Base-by-base conservation (phyloP, 2,113 vertebrate species). In the Pan paniscus region DNA sequence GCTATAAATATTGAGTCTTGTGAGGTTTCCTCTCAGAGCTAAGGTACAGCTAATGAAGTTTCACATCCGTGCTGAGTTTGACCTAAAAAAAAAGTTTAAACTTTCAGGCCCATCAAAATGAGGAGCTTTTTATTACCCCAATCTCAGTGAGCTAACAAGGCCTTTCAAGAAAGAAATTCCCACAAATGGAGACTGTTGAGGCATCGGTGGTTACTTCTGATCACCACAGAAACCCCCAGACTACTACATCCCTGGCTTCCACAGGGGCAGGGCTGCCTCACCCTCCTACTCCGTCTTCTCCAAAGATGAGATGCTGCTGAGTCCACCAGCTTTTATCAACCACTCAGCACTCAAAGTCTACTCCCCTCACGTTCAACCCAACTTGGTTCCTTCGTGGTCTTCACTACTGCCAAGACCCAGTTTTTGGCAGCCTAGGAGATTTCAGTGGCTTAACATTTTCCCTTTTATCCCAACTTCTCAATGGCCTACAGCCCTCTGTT, bases 1-100 rank as follows among this genome's bases (percentile, higher is more conserved):
- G 30, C 93, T 90, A 14, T 94, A 90, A 89, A 92, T 94, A 79
- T 43, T 40, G 88, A 93, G 20, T 94, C 93, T 68, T 67, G 2
- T 0, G 40, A 79, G 84, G 48, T 30, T 87, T 94, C 55, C 35
- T 79, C 88, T 92, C 84, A 92, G 84, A 80, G 61, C 13, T 50
- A 40, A 95, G 38, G 88, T 16, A 30, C 30, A 90, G 50, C 43
- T 83, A 94, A 92, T 72, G 80, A 95, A 86, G 50, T 50, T 80
- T 95, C 61, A n/a, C 13, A 13, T 30, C 50, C 61, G 38, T n/a
- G 30, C 89, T 93, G 61, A 67, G 46, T 89, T 78, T 90, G 88
- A 68, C 84, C 80, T 83, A 6, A 90, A 89, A 96, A 57, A 87
- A 76, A 50, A 89, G 13, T 76, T 84, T 93, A 79, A 80, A 90